Evolutionary conservation across 2,888 invertebrate species (phyloP).

Genomic region (Tipula helvola): DNA sequence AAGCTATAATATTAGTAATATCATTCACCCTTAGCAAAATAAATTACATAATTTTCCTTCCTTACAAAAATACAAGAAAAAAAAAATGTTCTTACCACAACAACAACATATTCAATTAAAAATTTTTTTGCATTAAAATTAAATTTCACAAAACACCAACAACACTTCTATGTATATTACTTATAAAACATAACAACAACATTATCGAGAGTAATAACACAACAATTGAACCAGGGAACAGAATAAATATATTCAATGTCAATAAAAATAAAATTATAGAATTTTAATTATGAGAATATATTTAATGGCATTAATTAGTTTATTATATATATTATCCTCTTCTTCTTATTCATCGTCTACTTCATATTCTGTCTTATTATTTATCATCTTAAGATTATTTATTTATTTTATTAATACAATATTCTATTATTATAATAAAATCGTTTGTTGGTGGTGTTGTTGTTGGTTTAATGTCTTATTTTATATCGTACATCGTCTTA

Average conservation of each 20-base stretch:
- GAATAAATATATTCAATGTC: constrained; percentile 4
- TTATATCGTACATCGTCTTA: neutral
- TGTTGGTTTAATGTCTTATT: neutral
- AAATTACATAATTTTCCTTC: neutral
- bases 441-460: neutral
- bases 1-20: neutral
- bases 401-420: neutral
- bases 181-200: neutral
- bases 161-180: neutral
- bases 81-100: neutral
- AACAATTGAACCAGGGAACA: constrained; percentile 4
- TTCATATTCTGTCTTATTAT: neutral
- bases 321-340: neutral
- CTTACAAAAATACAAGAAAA: neutral
- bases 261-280: neutral
- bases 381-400: neutral
- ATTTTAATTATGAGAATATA: neutral
- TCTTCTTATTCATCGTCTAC: neutral
- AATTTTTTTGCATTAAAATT: neutral
- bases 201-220: neutral
- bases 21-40: neutral
- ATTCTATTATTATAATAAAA: neutral
- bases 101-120: neutral
- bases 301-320: neutral
- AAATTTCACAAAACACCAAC: neutral